Base-by-base conservation (phyloP, 2,797 vertebrate species). In the Carcharodon carcharias region DNA sequence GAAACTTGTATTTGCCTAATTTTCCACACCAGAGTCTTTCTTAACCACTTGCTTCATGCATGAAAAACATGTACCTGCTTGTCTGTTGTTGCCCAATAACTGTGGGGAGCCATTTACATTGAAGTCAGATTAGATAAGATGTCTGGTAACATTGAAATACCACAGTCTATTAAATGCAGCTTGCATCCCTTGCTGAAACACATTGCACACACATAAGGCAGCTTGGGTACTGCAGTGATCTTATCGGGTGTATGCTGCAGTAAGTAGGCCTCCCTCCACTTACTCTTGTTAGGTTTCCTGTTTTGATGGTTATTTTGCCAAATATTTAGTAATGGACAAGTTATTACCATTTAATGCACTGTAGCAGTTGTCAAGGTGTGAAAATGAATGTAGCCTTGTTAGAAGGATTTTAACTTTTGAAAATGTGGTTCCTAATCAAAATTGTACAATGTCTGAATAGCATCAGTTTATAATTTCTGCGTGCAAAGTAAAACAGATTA, bases 111-210 rank as follows among this genome's bases (percentile, higher is more conserved):
- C 40, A 67, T 65, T 89, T 92, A 63, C 58, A 92, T 40, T 67
- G 61, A 93, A 67, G 4, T 93, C 18, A 67, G 63, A 40, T 93
- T n/a, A 93, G 91, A 93, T 67, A 93, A 67, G 26, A n/a, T 67
- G 21, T 0, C 63, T 67, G 91, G 91, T 93, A 67, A 67, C 63
- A 40, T 45, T 26, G 23, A 67, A 93, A 93, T 67, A 67, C 63
- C 40, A 11, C 91, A 67, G 91, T 40, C 91, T 67, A 65, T 23
- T 65, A 45, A 93, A 26, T 93, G 63, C 21, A 67, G 50, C 8
- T 67, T 93, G 91, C 63, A 93, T 45, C n/a, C 21, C 63, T 67
- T 93, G n/a, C 63, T 93, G 91, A 26, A 93, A 93, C n/a, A 65
- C 21, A 40, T 67, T 6, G 7, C 61, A 45, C 4, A 23, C 40